Evolutionary conservation across 2,113 vertebrate species (phyloP).

Genomic region (Promerops cafer): DNA sequence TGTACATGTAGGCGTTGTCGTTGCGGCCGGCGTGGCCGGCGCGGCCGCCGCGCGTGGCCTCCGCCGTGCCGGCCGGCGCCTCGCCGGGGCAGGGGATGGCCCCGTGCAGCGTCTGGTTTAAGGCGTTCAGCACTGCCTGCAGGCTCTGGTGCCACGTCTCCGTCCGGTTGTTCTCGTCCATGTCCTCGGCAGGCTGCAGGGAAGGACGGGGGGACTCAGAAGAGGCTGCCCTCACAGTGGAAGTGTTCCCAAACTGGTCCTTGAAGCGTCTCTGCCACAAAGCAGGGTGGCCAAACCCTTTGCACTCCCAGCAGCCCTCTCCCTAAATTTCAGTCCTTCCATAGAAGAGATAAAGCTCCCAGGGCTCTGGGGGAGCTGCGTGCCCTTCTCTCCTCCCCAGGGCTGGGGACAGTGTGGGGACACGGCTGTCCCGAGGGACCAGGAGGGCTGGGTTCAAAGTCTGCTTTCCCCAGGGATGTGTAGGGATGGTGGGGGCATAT

Average conservation of each 20-base stretch:
- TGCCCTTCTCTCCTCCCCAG: background rate
- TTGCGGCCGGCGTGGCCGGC: background rate
- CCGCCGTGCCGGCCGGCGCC: fast-evolving
- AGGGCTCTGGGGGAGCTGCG: background rate
- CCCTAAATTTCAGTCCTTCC: background rate
- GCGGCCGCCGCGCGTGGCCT: fast-evolving
- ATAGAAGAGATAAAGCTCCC: fast-evolving
- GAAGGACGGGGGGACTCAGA: background rate
- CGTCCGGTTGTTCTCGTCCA: conserved; percentile 49
- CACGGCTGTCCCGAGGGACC: fast-evolving
- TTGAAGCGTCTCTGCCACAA: background rate
- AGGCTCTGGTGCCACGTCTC: conserved; percentile 60
- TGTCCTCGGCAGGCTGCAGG: background rate
- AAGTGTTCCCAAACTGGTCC: background rate
- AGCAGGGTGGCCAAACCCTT: background rate
- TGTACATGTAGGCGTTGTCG: conserved; percentile 75
- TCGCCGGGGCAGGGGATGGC: background rate
- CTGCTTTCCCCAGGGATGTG: background rate
- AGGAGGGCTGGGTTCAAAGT: background rate
- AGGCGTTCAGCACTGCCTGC: conserved; percentile 34
- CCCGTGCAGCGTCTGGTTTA: conserved; percentile 65
- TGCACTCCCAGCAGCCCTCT: background rate
- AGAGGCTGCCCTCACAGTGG: fast-evolving
- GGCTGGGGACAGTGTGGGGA: background rate
- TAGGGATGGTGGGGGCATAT: background rate